Evolutionary conservation across 2,797 vertebrate genomes (phyloP).

Genomic region (Pachyuromys duprasi): DNA sequence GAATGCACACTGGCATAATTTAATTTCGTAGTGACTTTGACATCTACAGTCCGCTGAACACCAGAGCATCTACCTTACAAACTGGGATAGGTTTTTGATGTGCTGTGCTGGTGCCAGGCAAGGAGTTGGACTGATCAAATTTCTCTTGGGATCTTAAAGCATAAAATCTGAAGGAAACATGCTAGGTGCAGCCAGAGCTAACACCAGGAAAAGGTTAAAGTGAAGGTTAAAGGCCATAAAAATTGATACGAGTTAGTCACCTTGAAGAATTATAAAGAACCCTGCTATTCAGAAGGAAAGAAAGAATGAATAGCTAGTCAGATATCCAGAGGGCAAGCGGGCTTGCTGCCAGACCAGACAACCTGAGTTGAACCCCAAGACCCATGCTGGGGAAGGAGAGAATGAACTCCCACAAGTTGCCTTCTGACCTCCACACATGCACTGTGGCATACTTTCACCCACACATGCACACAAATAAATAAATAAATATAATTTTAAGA

Average conservation of each 20-base stretch:
- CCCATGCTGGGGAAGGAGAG: no score
- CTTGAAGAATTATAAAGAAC: neutral
- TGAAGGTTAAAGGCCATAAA: neutral
- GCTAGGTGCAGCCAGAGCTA: neutral
- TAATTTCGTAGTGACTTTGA: neutral
- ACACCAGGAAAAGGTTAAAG: neutral
- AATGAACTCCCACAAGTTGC: neutral
- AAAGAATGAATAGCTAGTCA: neutral
- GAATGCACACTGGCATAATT: neutral
- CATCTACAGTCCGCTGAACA: neutral
- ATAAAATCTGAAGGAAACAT: conserved; percentile 21
- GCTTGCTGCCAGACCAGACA: no score
- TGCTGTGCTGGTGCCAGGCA: neutral
- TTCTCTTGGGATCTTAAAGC: conserved; percentile 34
- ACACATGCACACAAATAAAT: neutral
- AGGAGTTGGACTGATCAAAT: neutral
- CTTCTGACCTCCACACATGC: neutral
- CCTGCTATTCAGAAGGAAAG: neutral
- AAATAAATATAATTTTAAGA: neutral
- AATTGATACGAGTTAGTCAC: neutral
- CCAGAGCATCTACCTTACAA: neutral
- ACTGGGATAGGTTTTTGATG: neutral
- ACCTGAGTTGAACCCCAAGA: neutral
- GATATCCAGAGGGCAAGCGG: neutral
- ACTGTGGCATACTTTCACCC: no score